Evolutionary conservation across 2,113 vertebrate genomes (phyloP), one percentile per base, ranked within the genome.

Genomic region (Gavia stellata): DNA sequence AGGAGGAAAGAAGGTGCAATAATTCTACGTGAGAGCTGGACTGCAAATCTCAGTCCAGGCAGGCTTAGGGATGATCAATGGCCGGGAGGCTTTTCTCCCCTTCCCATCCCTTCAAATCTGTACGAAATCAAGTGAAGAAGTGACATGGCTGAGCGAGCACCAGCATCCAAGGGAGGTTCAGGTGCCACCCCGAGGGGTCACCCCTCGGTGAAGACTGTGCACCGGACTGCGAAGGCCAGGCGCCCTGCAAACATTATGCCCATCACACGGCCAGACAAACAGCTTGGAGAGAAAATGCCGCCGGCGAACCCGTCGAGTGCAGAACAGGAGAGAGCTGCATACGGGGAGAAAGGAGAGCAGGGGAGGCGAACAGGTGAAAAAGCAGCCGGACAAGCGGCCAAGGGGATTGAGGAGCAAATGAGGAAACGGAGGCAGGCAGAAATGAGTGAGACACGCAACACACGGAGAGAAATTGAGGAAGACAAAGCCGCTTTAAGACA

Each of bases 171-270:
- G 31, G 72, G 59, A 94, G 72, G 53, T 42, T 65, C 17, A 42
- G 83, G 58, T 67, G 47, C 40, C 70, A 49, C 16, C 29, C 40
- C 0, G 0, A 7, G 59, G 34, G 50, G 45, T 85, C 65, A 85
- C 17, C 24, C 59, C 31, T 28, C 0, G 0, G 58, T 36, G 63
- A 81, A 14, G 7, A 34, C 62, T 0, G 0, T 13, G 53, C 86
- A 34, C 80, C 3, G 9, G 42, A 7, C 58, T 34, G 62, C 5
- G 21, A 82, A 88, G 72, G 42, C 58, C 62, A 45, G 81, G 53
- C 0, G 1, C 31, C 33, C 72, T 20, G 34, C 18, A 82, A 88
- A 67, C 71, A 25, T 23, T 29, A 67, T 2, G 9, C 40, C 45
- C 55, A 38, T 23, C 82, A 42, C 5, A 1, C 1, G 6, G 33